Conservation (phyloP, 2,888 invertebrate species). For the Adelognathus sp. region DNA sequence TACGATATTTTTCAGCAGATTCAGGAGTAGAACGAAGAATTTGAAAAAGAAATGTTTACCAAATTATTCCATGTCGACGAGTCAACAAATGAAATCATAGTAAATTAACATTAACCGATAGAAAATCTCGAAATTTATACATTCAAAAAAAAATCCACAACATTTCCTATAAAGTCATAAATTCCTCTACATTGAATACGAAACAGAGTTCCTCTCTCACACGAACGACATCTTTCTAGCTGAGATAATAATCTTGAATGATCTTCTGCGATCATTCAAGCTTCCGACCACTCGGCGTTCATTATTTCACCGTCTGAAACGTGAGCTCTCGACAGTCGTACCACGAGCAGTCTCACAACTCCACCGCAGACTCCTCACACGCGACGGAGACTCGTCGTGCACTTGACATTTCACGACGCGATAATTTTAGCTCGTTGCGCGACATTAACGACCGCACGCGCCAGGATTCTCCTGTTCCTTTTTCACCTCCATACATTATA, state of each 20-base stretch:
- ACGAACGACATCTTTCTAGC: background rate
- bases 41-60: too few relatives aligned
- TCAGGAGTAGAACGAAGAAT: too few relatives aligned
- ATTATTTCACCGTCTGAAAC: slow-evolving; percentile 17
- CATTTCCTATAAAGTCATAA: background rate
- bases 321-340: slow-evolving; percentile 9
- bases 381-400: slow-evolving; percentile 60
- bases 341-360: background rate
- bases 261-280: slow-evolving; percentile 37
- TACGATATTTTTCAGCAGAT: too few relatives aligned
- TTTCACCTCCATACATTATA: slow-evolving; percentile 27
- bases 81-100: background rate
- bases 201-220: background rate
- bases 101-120: background rate
- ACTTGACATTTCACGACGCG: slow-evolving; percentile 73
- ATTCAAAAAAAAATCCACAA: background rate
- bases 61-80: too few relatives aligned
- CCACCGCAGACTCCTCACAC: background rate
- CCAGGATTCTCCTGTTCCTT: slow-evolving; percentile 57
- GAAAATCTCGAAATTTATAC: background rate
- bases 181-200: background rate
- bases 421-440: slow-evolving; percentile 75
- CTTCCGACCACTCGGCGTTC: background rate
- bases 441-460: slow-evolving; percentile 70
- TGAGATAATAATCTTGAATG: background rate